A percentile compares a stretch with the other conserved stretches of the same genome.
These are phyloP conservation scores for Globia sparganii DNA, from an alignment of 2,888 invertebrate species.

Conservation along the genomic window DNA sequence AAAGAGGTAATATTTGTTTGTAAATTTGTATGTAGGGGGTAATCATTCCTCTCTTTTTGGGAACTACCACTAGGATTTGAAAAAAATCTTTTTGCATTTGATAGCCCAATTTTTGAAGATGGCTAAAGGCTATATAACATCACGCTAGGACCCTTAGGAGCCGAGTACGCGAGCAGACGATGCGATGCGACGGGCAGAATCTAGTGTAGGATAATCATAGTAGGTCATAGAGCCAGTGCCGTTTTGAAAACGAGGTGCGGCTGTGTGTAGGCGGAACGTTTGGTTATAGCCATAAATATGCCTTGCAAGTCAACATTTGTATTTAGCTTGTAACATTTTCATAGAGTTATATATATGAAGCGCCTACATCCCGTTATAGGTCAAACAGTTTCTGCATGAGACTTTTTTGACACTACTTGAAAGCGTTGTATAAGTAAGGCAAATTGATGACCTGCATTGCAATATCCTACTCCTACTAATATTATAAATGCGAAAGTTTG, in stretches of 20 bases:
- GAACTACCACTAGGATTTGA: neutral
- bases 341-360: constrained; percentile 31
- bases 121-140: neutral
- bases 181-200: neutral
- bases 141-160: neutral
- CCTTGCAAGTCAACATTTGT: constrained; percentile 36
- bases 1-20: neutral
- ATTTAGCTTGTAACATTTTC: constrained; percentile 32
- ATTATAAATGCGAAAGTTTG: too few relatives aligned
- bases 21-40: neutral
- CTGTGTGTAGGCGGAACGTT: constrained; percentile 41
- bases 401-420: constrained; percentile 14
- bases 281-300: constrained; percentile 44
- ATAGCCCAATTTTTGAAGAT: neutral
- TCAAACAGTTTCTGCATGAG: constrained; percentile 14
- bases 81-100: neutral
- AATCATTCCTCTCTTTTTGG: neutral
- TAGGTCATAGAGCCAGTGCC: constrained; percentile 50
- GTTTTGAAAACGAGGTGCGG: constrained; percentile 51
- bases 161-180: neutral
- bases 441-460: neutral
- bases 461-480: too few relatives aligned
- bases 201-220: constrained; percentile 42
- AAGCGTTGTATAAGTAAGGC: neutral
- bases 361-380: constrained; percentile 38